phyloP scores from a whole-genome alignment of 2,797 vertebrate species.

The Pipistrellus pygmaeus region DNA sequence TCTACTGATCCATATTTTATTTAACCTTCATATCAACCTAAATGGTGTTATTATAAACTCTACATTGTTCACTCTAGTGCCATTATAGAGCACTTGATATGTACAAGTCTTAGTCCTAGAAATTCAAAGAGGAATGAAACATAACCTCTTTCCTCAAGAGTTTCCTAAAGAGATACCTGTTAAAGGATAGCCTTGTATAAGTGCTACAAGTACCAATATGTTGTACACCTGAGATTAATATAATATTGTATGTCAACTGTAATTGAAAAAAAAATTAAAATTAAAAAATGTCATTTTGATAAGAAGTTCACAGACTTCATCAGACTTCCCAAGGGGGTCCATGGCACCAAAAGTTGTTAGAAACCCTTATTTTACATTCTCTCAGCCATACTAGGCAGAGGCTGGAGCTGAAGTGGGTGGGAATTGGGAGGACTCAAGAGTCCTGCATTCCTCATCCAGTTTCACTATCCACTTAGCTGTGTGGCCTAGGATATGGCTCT shows the following conservation, averaged over 20 bases:
- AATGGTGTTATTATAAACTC: neutral
- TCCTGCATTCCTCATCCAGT: too few relatives aligned
- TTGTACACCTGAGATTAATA: neutral
- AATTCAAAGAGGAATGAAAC: conserved; percentile 34
- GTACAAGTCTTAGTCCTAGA: neutral
- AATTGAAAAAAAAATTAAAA: neutral
- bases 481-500: too few relatives aligned
- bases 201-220: neutral
- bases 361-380: neutral
- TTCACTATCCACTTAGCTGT: too few relatives aligned
- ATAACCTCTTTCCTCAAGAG: neutral
- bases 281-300: conserved; percentile 35
- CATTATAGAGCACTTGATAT: neutral
- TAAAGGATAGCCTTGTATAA: neutral
- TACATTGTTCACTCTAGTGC: neutral
- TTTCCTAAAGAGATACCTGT: neutral
- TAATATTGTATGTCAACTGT: neutral
- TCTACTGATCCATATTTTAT: neutral
- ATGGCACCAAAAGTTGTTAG: neutral
- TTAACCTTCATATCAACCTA: conserved; percentile 32
- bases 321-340: neutral
- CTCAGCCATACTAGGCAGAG: neutral
- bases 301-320: neutral
- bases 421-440: neutral
- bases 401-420: conserved; percentile 1